These are phyloP conservation scores for Hycleus phaleratus DNA, from an alignment of 1,140 invertebrate genomes.

Conservation along the genomic window DNA sequence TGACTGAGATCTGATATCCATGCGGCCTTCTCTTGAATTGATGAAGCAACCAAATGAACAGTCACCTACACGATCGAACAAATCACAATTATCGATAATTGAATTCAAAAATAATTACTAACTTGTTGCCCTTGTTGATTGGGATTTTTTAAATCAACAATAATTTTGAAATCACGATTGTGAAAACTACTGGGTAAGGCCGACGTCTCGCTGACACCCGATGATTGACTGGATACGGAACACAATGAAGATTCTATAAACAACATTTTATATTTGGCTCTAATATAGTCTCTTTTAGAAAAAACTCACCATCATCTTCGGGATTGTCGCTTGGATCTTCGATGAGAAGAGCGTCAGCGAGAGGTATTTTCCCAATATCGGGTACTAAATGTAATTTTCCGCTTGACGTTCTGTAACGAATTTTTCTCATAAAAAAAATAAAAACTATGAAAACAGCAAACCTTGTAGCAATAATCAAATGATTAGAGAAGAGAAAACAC, in stretches of 20 bases:
- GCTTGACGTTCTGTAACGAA: slow-evolving; percentile 55
- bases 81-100: not conserved
- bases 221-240: slow-evolving; percentile 51
- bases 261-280: slow-evolving; percentile 2
- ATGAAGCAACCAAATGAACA: slow-evolving; percentile 73
- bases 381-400: slow-evolving; percentile 80
- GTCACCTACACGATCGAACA: slow-evolving; percentile 40
- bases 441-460: slow-evolving; percentile 18
- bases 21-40: slow-evolving; percentile 83
- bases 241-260: slow-evolving; percentile 50
- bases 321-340: slow-evolving; percentile 64
- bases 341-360: slow-evolving; percentile 76
- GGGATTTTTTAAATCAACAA: slow-evolving; percentile 63
- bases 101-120: slow-evolving; percentile 17
- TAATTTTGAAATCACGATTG: slow-evolving; percentile 83
- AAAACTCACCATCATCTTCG: slow-evolving; percentile 54
- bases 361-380: slow-evolving; percentile 71
- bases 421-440: not conserved
- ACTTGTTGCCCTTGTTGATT: slow-evolving; percentile 47
- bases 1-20: slow-evolving; percentile 92
- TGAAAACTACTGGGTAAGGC: slow-evolving; percentile 51
- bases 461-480: slow-evolving; percentile 69
- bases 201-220: slow-evolving; percentile 48
- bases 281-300: not conserved
- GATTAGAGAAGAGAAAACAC: slow-evolving; percentile 80